These are phyloP conservation scores for Calliopum simillimum DNA, from an alignment of 2,888 invertebrate species.

Conservation along the genomic window DNA sequence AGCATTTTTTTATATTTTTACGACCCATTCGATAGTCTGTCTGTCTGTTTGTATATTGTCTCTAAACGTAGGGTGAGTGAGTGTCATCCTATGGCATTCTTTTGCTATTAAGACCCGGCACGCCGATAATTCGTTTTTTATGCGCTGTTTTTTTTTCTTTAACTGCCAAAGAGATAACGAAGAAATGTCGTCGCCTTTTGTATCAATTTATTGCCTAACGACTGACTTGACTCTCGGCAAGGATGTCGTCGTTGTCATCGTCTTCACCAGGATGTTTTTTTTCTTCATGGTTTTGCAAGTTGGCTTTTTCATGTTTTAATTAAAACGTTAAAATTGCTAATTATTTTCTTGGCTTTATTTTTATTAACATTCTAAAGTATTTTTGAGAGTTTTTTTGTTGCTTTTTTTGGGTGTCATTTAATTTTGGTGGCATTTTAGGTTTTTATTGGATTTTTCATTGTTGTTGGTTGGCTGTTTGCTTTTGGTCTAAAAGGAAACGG, in stretches of 20 bases:
- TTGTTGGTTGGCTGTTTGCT: neutral
- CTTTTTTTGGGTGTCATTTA: constrained; percentile 6
- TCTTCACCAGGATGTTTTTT: neutral
- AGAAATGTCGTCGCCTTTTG: constrained; percentile 45
- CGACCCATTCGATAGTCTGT: neutral
- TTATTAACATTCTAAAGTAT: constrained; percentile 34
- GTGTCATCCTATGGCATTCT: constrained; percentile 6
- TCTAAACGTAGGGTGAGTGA: constrained; percentile 7
- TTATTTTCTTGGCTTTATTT: constrained; percentile 51
- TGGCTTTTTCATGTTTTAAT: constrained; percentile 52
- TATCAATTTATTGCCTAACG: constrained; percentile 64
- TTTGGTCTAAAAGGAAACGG: constrained; percentile 8
- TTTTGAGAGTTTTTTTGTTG: constrained; percentile 8
- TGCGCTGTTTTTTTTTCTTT: constrained; percentile 42
- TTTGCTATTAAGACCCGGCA: constrained; percentile 17
- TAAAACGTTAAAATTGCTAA: constrained; percentile 59
- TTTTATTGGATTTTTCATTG: constrained; percentile 27
- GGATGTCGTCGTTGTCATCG: neutral
- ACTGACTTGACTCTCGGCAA: constrained; percentile 48
- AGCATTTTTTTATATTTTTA: constrained; percentile 10
- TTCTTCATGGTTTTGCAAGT: constrained; percentile 51
- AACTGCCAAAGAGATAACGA: constrained; percentile 41
- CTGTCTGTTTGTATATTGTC: constrained; percentile 28
- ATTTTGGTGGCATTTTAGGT: constrained; percentile 24
- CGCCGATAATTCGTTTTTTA: constrained; percentile 52